These are phyloP conservation scores for Troglohyphantes excavatus DNA, from an alignment of 2,888 invertebrate species.

Conservation along the genomic window DNA sequence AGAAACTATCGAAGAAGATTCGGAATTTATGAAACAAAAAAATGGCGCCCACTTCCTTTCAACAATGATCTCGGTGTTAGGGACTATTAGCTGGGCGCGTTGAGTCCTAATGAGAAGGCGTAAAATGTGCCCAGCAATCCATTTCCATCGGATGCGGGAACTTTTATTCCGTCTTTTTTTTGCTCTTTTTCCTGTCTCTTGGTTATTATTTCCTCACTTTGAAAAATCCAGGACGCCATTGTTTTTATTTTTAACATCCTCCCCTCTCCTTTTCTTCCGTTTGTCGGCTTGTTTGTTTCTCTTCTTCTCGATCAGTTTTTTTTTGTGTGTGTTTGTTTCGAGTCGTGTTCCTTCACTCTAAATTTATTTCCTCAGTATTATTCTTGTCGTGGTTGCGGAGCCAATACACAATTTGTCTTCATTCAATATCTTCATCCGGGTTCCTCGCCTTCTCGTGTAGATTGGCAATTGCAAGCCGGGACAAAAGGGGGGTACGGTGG, in stretches of 20 bases:
- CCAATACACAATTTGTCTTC: constrained; percentile 69
- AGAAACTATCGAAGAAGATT: background rate
- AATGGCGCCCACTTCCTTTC: background rate
- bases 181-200: background rate
- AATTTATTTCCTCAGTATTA: constrained; percentile 63
- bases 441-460: constrained; percentile 36
- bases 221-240: constrained; percentile 43
- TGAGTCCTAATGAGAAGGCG: constrained; percentile 40
- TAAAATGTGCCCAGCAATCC: constrained; percentile 44
- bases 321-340: background rate
- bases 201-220: constrained; percentile 57
- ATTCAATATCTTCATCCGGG: constrained; percentile 40
- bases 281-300: constrained; percentile 15
- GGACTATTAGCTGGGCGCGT: constrained; percentile 30
- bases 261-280: background rate
- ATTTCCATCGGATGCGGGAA: constrained; percentile 30
- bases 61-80: background rate
- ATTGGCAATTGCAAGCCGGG: constrained; percentile 45
- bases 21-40: background rate
- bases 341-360: constrained; percentile 54
- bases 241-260: constrained; percentile 39
- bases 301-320: constrained; percentile 12
- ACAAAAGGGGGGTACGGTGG: background rate
- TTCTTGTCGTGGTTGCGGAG: constrained; percentile 61
- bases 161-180: constrained; percentile 14